Evolutionary conservation across 2,888 invertebrate species (phyloP), one percentile per base, ranked within the genome.

Genomic region (Dorcus parallelipipedus): DNA sequence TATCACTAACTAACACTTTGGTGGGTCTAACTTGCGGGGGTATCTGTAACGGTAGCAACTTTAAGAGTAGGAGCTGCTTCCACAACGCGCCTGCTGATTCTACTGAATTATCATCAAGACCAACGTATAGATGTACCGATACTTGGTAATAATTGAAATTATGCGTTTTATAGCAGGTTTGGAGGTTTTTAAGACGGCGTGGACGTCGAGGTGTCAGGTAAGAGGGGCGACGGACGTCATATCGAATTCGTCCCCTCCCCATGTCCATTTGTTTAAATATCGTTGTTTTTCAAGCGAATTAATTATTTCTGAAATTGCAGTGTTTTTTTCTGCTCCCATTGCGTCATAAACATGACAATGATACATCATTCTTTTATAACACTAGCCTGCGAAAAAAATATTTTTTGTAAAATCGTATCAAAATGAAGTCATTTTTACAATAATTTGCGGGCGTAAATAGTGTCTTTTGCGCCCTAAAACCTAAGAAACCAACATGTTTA

Each of bases 161-260:
- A 58, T 63, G 61, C 45, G 47, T 58, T 58, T 54, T 58, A 49
- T 58, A 57, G 60, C 57, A 59, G 56, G 54, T 52, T 45, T 61
- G 59, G 54, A 58, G 65, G 63, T 63, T 61, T 58, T 64, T 64
- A 63, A 61, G 49, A 58, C 60, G 54, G 45, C 33, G 52, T 54
- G 50, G 59, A 59, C 61, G 61, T 52, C 56, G 54, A 47, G 53
- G 59, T 62, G 55, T 47, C 52, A 10, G 9, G 39, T 23, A 20
- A 41, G 53, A 50, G 52, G 55, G 56, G 63, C 50, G 33, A 54
- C 45, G 52, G 51, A 54, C 59, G 60, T 54, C 60, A 61, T 51
- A 49, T 57, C 42, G 42, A 55, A 41, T 42, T 49, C 58, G 52
- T 42, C 63, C 42, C 49, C 7, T 14, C 14, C 20, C 33, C 23